A percentile compares a stretch with the other conserved stretches of the same genome.
These are phyloP conservation scores for Cuniculus paca DNA, from an alignment of 2,797 vertebrate genomes.

Conservation along the genomic window DNA sequence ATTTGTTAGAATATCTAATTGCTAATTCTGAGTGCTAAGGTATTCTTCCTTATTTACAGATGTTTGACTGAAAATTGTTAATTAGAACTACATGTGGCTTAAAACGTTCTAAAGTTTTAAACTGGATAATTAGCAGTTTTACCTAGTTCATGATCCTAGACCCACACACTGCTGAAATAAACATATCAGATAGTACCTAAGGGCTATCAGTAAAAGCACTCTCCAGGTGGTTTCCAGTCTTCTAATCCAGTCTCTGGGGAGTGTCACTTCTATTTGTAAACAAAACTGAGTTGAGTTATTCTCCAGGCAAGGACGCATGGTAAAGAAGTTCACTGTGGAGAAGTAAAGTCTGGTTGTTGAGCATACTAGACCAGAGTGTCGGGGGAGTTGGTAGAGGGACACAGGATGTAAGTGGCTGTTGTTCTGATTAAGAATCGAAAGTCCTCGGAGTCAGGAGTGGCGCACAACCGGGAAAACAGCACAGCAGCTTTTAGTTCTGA, in stretches of 20 bases:
- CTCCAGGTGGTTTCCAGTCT: fast-evolving
- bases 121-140: not conserved
- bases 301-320: not conserved
- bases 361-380: not conserved
- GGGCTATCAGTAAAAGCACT: too few relatives aligned
- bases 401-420: not conserved
- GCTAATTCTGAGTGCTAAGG: fast-evolving
- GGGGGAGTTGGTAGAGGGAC: too few relatives aligned
- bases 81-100: fast-evolving
- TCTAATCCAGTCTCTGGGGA: fast-evolving
- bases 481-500: not conserved
- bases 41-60: not conserved
- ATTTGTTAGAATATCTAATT: fast-evolving
- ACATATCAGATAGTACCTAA: fast-evolving
- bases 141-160: not conserved
- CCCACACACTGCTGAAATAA: not conserved
- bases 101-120: not conserved
- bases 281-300: not conserved
- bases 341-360: not conserved
- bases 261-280: not conserved
- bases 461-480: not conserved
- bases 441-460: not conserved
- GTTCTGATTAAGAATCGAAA: not conserved
- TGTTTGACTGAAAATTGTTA: not conserved
- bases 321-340: not conserved